Evolutionary conservation across 1,140 invertebrate genomes (phyloP), one percentile per base, ranked within the genome.

Genomic region (Diorhabda elongata): DNA sequence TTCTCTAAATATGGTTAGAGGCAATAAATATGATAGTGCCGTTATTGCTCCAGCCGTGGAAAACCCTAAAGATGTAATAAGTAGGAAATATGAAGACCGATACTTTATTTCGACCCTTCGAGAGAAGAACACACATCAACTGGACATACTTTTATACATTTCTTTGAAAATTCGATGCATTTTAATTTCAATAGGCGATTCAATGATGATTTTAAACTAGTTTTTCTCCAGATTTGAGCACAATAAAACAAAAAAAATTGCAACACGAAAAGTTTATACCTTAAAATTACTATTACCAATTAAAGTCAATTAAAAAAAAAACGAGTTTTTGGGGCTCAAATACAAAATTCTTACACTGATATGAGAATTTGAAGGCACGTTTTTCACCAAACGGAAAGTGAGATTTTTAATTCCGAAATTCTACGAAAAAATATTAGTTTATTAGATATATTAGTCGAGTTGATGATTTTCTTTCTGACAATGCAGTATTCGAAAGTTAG

Each of bases 1-100:
- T 65, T 58, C 58, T 11, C 57, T 67, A 67, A 67, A 67, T 67
- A 67, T 67, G 65, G 65, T 67, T 67, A 67, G 65, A 67, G 58
- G 58, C 65, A 44, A 67, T 67, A 67, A 67, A 67, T 67, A 67
- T 67, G 65, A 67, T 67, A 67, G 65, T 67, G 65, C 58, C 65
- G 65, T 67, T 67, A 67, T 67, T 67, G 65, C 65, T 58, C 44
- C 42, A 67, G 65, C 44, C 65, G 65, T 43, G 58, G 65, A 59
- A 67, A 67, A 59, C 65, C 58, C 65, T 59, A 67, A 67, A 67
- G 65, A 67, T 67, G 65, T 67, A 67, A 67, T 67, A 67, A 67
- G 65, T 67, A 67, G 65, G 65, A 67, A 67, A 67, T 67, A 67
- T 67, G 65, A 60, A 67, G 65, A 67, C 65, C 65, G 42, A 67